Conservation (phyloP, 2,113 vertebrate genomes). For the Saimiri boliviensis region DNA sequence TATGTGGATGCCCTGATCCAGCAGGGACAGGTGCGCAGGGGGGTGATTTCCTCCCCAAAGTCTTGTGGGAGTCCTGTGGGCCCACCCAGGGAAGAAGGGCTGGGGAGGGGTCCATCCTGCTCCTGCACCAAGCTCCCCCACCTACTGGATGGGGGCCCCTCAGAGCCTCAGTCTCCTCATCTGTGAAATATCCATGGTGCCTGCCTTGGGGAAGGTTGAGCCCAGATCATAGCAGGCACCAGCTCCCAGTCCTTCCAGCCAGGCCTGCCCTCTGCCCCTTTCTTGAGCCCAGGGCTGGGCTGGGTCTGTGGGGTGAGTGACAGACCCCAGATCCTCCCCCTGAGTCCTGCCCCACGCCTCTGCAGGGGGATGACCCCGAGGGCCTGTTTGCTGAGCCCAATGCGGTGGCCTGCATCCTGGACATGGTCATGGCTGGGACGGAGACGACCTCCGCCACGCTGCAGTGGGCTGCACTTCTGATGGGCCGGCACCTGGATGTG, state of each 20-base stretch:
- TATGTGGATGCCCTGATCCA: constrained; percentile 82
- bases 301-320: too few species aligned
- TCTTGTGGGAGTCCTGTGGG: not conserved
- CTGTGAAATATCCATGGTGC: not conserved
- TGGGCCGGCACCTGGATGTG: constrained; percentile 88
- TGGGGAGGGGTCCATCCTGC: not conserved
- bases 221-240: too few species aligned
- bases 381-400: constrained; percentile 86
- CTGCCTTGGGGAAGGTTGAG: not conserved
- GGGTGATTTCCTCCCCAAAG: not conserved
- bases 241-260: not conserved
- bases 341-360: not conserved
- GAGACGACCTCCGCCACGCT: constrained; percentile 93
- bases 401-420: constrained; percentile 88
- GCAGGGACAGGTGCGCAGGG: constrained; percentile 80
- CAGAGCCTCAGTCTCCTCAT: not conserved
- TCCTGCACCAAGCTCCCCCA: too few species aligned
- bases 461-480: constrained; percentile 92
- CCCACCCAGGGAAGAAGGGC: not conserved
- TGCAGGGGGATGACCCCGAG: constrained; percentile 78
- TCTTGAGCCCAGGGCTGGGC: not conserved
- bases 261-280: too few species aligned
- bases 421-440: constrained; percentile 94
- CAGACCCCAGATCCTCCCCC: not conserved
- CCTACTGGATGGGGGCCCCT: not conserved